A percentile compares a stretch with the other conserved stretches of the same genome.
phyloP scores from a whole-genome alignment of 1,140 invertebrate genomes.

The Probaryconus sp. region DNA sequence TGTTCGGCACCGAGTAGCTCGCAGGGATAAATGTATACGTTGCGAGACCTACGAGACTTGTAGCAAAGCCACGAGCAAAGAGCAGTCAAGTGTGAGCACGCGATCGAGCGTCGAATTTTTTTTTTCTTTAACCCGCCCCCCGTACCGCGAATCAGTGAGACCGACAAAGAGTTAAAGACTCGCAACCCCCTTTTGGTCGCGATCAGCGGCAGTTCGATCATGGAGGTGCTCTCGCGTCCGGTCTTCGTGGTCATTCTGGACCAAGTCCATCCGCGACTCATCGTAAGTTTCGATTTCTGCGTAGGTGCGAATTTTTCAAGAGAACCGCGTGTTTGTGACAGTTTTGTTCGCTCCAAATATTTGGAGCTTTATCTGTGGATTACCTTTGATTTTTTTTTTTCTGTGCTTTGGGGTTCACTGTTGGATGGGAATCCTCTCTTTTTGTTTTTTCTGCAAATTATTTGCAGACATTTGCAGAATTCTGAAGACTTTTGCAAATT shows the following conservation, averaged over 20 bases:
- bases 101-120: slow-evolving; percentile 43
- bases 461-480: no score
- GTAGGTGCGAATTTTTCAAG: not conserved
- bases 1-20: slow-evolving; percentile 66
- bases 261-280: slow-evolving; percentile 41
- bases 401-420: no score
- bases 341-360: no score
- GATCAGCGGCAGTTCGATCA: slow-evolving; percentile 6
- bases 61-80: slow-evolving; percentile 69
- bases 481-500: no score
- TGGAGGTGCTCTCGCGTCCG: slow-evolving; percentile 67
- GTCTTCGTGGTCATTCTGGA: slow-evolving; percentile 56
- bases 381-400: no score
- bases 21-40: slow-evolving; percentile 73
- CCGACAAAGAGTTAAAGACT: not conserved
- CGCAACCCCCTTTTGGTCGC: no score
- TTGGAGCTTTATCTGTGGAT: no score
- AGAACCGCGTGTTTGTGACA: no score
- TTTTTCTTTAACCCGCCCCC: slow-evolving; percentile 9
- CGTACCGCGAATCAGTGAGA: not conserved
- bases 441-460: no score
- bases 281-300: slow-evolving; percentile 62
- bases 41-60: slow-evolving; percentile 63
- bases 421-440: no score
- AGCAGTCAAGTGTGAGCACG: slow-evolving; percentile 60